Evolutionary conservation across 2,113 vertebrate species (phyloP).

Genomic region (Hydrochoerus hydrochaeris): DNA sequence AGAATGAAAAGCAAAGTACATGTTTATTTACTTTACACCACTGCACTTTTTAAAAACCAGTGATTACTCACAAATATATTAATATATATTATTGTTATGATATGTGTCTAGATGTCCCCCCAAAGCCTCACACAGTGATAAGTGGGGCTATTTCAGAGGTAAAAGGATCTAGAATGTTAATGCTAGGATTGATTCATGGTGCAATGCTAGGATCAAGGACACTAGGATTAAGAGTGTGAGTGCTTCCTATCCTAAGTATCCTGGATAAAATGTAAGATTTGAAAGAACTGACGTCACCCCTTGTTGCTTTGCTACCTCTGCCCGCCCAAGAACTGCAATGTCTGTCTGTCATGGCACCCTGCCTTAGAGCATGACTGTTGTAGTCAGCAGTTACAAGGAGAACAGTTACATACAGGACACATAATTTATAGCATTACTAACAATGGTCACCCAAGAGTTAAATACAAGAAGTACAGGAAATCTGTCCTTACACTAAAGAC

Average conservation of each 20-base stretch:
- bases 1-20: neutral
- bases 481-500: too few species aligned
- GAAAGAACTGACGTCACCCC: neutral
- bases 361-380: neutral
- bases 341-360: neutral
- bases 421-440: too few species aligned
- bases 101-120: neutral
- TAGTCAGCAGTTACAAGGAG: too few species aligned
- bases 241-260: neutral
- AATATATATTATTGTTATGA: neutral
- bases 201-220: neutral
- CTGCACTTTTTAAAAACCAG: neutral
- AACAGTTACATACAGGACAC: too few species aligned
- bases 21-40: neutral
- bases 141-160: neutral
- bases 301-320: neutral
- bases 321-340: neutral
- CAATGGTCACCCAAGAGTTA: too few species aligned
- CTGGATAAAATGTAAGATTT: neutral
- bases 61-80: neutral
- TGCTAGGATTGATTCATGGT: neutral
- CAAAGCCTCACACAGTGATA: neutral
- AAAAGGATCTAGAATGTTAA: neutral
- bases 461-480: too few species aligned
- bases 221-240: neutral